phyloP scores from a whole-genome alignment of 2,797 vertebrate species.

The Onychomys leucogaster region DNA sequence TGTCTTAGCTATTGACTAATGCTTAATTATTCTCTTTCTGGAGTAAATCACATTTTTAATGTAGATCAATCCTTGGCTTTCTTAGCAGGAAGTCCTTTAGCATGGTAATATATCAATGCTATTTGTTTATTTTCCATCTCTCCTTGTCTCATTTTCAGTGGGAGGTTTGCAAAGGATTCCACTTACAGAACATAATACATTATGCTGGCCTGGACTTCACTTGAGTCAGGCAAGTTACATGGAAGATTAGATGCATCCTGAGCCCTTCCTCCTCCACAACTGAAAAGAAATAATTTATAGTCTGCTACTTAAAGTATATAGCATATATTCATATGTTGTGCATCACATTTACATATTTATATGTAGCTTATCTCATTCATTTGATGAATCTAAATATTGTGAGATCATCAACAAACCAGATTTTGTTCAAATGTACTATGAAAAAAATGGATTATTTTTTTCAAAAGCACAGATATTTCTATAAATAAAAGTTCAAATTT shows the following conservation, averaged over 20 bases:
- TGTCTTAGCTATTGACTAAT: conserved; percentile 73
- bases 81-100: conserved; percentile 67
- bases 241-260: conserved; percentile 3
- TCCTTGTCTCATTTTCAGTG: conserved; percentile 69
- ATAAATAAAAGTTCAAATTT: conserved; percentile 7
- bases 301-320: not conserved
- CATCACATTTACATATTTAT: not conserved
- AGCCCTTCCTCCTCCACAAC: not conserved
- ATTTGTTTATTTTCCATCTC: conserved; percentile 67
- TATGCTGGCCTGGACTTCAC: not conserved
- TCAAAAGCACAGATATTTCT: conserved; percentile 3
- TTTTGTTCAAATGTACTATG: conserved; percentile 10
- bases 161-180: not conserved
- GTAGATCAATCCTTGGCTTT: conserved; percentile 68
- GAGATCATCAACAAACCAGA: not conserved
- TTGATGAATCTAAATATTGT: not conserved
- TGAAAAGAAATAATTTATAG: not conserved
- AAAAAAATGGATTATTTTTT: not conserved
- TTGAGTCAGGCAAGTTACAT: not conserved
- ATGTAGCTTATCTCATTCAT: not conserved
- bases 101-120: conserved; percentile 43
- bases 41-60: conserved; percentile 74
- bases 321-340: not conserved
- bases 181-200: conserved; percentile 9
- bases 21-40: conserved; percentile 73